Evolutionary conservation across 2,113 vertebrate species (phyloP).

Genomic region (Chascanopsetta lugubris): DNA sequence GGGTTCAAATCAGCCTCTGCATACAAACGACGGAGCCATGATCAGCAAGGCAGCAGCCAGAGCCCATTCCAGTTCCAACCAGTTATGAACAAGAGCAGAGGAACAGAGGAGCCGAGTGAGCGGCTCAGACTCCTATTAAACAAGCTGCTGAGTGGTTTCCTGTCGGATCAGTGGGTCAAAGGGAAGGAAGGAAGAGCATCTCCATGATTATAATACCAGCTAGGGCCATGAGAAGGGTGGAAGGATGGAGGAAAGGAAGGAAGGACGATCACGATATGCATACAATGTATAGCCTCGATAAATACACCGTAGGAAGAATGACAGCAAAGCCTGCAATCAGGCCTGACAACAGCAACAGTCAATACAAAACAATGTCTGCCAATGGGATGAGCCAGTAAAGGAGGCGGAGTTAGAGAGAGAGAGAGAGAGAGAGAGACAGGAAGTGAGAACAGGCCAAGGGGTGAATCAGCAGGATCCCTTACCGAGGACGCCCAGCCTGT

Average conservation of each 20-base stretch:
- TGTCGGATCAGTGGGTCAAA: not conserved
- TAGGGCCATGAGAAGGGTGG: not conserved
- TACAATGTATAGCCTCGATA: not conserved
- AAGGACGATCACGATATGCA: not conserved
- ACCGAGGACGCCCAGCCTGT: conserved; percentile 97
- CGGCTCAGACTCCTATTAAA: not conserved
- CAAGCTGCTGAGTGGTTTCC: not conserved
- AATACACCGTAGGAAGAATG: not conserved
- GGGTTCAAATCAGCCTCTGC: not conserved
- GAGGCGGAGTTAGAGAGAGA: not conserved
- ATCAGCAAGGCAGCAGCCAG: not conserved
- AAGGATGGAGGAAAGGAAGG: not conserved
- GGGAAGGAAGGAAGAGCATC: not conserved
- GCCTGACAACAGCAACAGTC: not conserved
- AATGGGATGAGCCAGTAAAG: not conserved
- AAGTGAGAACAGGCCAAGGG: not conserved
- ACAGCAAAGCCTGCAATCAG: not conserved
- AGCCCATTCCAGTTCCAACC: not conserved
- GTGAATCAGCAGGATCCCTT: conserved; percentile 75
- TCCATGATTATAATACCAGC: not conserved
- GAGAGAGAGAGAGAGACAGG: not conserved
- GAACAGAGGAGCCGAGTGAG: not conserved
- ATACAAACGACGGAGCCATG: not conserved
- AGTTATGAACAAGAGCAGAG: not conserved
- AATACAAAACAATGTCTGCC: not conserved